Evolutionary conservation across 1,140 invertebrate species (phyloP).

Genomic region (Centruroides sculpturatus): DNA sequence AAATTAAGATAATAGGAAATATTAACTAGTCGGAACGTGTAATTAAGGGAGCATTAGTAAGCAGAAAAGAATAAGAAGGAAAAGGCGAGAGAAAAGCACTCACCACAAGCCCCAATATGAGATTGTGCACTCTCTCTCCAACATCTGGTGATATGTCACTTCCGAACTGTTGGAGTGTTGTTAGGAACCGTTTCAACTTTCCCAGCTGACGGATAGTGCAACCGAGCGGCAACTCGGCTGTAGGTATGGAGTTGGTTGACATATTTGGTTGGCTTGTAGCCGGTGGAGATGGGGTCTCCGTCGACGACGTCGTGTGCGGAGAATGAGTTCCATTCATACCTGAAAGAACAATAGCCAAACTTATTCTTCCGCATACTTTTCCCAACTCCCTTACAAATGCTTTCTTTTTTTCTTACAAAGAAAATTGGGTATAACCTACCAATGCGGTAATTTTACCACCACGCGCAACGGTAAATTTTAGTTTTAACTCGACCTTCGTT

Average conservation of each 20-base stretch:
- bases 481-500: too few relatives aligned
- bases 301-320: conserved; percentile 1
- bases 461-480: too few relatives aligned
- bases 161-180: conserved; percentile 80
- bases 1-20: too few relatives aligned
- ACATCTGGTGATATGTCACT: conserved; percentile 71
- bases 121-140: conserved; percentile 64
- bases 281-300: conserved; percentile 2
- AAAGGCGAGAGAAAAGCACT: conserved; percentile 27
- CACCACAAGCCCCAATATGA: conserved; percentile 75
- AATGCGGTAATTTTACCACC: too few relatives aligned
- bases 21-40: too few relatives aligned
- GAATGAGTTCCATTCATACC: conserved; percentile 13
- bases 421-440: too few relatives aligned
- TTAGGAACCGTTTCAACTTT: conserved; percentile 75
- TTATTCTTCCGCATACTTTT: background rate
- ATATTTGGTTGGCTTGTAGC: background rate
- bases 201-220: conserved; percentile 27
- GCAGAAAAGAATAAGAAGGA: too few relatives aligned
- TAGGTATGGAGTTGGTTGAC: background rate
- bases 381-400: too few relatives aligned
- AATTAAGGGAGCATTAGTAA: too few relatives aligned
- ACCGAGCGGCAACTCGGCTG: background rate
- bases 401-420: too few relatives aligned
- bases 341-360: background rate